Conservation (phyloP, 2,113 vertebrate species). For the Eclectus roratus region DNA sequence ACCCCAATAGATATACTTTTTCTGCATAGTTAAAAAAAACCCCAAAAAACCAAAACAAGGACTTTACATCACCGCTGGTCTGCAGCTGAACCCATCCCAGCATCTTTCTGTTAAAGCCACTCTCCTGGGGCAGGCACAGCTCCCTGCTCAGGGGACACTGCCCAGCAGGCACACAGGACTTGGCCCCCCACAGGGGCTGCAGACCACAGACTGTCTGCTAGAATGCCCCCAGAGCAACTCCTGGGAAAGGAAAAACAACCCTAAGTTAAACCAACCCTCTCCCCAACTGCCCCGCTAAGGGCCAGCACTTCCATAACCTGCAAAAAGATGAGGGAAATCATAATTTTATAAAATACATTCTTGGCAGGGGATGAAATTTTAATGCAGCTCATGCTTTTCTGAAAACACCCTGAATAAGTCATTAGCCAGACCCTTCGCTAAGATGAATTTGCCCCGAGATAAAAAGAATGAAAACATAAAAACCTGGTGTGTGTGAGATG, state of each 20-base stretch:
- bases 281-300: accelerated
- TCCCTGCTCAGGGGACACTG: background rate
- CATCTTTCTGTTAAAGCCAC: background rate
- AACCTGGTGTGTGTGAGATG: background rate
- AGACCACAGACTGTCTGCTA: background rate
- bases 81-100: background rate
- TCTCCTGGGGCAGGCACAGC: background rate
- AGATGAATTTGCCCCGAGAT: background rate
- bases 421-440: background rate
- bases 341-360: constrained; percentile 17
- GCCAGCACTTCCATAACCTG: background rate
- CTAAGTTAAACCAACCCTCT: background rate
- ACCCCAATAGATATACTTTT: background rate
- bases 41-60: background rate
- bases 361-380: background rate
- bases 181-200: accelerated
- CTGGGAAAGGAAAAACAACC: background rate
- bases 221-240: background rate
- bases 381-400: background rate
- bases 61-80: accelerated
- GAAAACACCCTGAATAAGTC: constrained; percentile 42
- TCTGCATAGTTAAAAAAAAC: background rate
- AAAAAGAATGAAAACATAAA: background rate
- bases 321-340: accelerated
- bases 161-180: background rate